Evolutionary conservation across 2,113 vertebrate genomes (phyloP).

Genomic region (Hippocampus zosterae): DNA sequence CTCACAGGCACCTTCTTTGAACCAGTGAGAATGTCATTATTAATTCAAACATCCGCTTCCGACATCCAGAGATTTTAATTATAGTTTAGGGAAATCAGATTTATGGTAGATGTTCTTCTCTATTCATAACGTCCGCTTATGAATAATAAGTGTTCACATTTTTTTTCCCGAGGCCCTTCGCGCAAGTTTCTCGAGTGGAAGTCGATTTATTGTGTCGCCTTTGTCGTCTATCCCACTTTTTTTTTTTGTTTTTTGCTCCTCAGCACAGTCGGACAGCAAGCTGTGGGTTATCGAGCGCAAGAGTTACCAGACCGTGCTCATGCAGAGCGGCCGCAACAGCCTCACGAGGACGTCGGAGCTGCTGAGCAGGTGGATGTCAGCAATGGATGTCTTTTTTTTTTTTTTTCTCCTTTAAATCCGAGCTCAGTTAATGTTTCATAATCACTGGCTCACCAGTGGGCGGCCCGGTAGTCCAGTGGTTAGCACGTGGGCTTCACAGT

Average conservation of each 20-base stretch:
- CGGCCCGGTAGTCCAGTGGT: too few relatives aligned
- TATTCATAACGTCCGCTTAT: not conserved
- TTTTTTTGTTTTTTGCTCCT: constrained; percentile 35
- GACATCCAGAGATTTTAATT: constrained; percentile 33
- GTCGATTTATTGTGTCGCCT: not conserved
- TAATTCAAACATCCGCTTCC: constrained; percentile 52
- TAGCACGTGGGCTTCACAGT: too few relatives aligned
- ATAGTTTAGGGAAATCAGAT: constrained; percentile 29
- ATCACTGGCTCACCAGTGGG: too few relatives aligned
- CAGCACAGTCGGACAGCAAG: constrained; percentile 66
- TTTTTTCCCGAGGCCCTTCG: not conserved
- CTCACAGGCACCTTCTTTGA: constrained; percentile 46
- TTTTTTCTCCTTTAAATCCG: too few relatives aligned
- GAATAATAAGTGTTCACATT: not conserved
- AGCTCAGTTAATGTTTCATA: too few relatives aligned
- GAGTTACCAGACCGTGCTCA: constrained; percentile 66
- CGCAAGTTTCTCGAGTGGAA: not conserved
- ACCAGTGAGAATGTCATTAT: constrained; percentile 55
- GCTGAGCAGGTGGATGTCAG: constrained; percentile 63
- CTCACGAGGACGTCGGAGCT: constrained; percentile 61
- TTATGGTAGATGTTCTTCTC: constrained; percentile 13
- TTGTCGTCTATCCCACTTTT: not conserved
- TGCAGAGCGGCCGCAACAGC: constrained; percentile 54
- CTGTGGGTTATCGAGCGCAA: constrained; percentile 72
- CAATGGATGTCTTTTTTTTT: not conserved